These are phyloP conservation scores for Eristalinus sepulchralis DNA, from an alignment of 2,888 invertebrate genomes.

Conservation along the genomic window DNA sequence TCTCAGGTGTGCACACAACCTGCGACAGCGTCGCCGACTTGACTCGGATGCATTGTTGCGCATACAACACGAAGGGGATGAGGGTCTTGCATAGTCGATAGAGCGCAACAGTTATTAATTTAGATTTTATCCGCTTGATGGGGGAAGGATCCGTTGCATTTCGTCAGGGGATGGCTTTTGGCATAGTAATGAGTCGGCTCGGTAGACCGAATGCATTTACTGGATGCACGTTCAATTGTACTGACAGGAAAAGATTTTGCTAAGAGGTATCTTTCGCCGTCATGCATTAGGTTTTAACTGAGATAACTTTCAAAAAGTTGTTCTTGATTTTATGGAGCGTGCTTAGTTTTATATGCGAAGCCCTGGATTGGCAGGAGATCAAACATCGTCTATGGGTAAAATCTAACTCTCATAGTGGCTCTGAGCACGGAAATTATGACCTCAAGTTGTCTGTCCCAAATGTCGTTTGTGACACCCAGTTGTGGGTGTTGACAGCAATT, in stretches of 20 bases:
- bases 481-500: no score
- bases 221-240: neutral
- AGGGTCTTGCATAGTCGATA: neutral
- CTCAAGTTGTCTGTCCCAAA: no score
- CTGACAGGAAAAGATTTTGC: neutral
- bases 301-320: no score
- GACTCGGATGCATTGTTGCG: conserved; percentile 38
- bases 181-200: conserved; percentile 28
- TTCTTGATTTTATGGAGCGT: no score
- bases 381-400: no score
- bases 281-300: no score
- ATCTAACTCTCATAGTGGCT: no score
- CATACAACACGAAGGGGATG: neutral
- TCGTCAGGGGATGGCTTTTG: conserved; percentile 33
- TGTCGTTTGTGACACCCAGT: no score
- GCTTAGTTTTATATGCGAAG: no score
- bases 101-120: conserved; percentile 40
- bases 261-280: no score
- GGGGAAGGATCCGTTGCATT: neutral
- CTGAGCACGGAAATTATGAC: no score
- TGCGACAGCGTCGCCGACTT: conserved; percentile 54
- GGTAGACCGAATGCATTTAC: neutral
- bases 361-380: no score
- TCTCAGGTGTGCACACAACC: conserved; percentile 49
- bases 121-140: conserved; percentile 9